Conservation (phyloP, 2,888 invertebrate genomes). For the Nomada flava region DNA sequence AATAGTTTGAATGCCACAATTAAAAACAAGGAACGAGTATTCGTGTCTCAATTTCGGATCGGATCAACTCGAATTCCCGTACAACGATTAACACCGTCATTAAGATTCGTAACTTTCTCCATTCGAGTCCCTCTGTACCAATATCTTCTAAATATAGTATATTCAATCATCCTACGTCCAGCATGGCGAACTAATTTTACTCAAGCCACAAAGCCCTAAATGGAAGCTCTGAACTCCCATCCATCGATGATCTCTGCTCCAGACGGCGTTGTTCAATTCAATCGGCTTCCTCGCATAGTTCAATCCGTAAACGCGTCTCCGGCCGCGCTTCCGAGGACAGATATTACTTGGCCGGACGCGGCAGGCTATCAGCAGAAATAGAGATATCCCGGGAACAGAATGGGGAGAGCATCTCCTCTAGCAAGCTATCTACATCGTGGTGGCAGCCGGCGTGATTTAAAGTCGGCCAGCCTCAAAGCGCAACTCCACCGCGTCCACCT, state of each 20-base stretch:
- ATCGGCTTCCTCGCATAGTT: slow-evolving; percentile 20
- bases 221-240: not conserved
- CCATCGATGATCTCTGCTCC: not conserved
- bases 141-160: no score
- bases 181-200: not conserved
- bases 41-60: no score
- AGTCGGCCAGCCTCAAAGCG: slow-evolving; percentile 57
- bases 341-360: slow-evolving; percentile 36
- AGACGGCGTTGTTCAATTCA: not conserved
- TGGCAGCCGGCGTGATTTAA: slow-evolving; percentile 65
- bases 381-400: slow-evolving; percentile 60
- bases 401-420: slow-evolving; percentile 35
- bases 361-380: slow-evolving; percentile 52
- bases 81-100: no score
- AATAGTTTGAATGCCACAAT: no score
- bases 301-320: slow-evolving; percentile 15
- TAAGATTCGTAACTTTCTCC: no score
- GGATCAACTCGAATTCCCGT: no score
- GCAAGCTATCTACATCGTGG: slow-evolving; percentile 58
- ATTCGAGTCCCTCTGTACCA: no score
- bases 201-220: not conserved
- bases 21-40: no score
- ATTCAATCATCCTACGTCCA: not conserved
- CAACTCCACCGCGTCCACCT: slow-evolving; percentile 51
- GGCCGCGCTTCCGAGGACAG: slow-evolving; percentile 30